These are phyloP conservation scores for Centropristis striata DNA, from an alignment of 2,113 vertebrate genomes.

Conservation along the genomic window DNA sequence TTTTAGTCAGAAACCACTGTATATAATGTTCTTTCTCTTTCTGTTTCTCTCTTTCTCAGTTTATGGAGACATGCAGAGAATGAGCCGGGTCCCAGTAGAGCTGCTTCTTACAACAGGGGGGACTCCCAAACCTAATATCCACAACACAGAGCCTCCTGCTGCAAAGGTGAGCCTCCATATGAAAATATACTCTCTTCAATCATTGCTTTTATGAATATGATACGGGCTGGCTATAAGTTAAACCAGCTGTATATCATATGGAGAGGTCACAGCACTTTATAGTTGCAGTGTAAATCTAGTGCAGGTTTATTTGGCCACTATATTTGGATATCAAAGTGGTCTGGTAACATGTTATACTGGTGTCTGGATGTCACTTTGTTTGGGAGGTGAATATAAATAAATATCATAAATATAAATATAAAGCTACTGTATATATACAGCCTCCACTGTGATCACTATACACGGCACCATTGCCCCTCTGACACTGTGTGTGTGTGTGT, in stretches of 20 bases:
- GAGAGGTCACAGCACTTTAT: conserved; percentile 50
- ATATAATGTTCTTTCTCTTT: neutral
- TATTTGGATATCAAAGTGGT: conserved; percentile 40
- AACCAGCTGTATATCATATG: conserved; percentile 40
- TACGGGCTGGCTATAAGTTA: conserved; percentile 25
- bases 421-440: conserved; percentile 15
- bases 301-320: conserved; percentile 49
- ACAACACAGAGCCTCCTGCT: conserved; percentile 63
- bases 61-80: conserved; percentile 48
- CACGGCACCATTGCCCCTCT: conserved; percentile 22
- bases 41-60: neutral
- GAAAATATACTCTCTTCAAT: conserved; percentile 59
- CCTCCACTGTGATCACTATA: conserved; percentile 26
- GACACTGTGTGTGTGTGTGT: no score
- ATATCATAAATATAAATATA: no score
- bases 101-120: conserved; percentile 72
- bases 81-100: conserved; percentile 66
- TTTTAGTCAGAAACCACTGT: conserved; percentile 3
- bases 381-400: conserved; percentile 24
- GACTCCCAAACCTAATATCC: conserved; percentile 81
- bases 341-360: conserved; percentile 9
- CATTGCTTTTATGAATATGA: conserved; percentile 68
- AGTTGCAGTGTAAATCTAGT: conserved; percentile 38
- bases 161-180: conserved; percentile 63
- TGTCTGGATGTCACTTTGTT: conserved; percentile 21